Base-by-base conservation (phyloP, 2,888 invertebrate species). In the Tortricodes alternella region DNA sequence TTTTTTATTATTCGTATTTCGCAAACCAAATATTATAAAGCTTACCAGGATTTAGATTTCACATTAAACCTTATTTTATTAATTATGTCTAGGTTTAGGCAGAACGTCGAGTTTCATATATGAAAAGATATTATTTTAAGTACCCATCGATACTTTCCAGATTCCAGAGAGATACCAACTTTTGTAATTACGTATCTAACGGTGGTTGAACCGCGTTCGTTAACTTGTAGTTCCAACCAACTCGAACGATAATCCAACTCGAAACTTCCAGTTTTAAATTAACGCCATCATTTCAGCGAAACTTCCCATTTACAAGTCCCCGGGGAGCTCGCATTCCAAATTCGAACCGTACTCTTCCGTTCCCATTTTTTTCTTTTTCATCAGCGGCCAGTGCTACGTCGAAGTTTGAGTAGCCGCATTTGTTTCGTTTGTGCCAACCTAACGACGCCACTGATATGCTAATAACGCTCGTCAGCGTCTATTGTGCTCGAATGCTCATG, bases 371-470 rank as follows among this genome's bases (percentile, higher is more conserved):
- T 53, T 52, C 15, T 44, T 57, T 58, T 61, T 62, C 13, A 55
- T 51, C 37, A 62, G 52, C n/a, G 19, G 39, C 49, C 38, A 57
- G 50, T 53, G 29, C 35, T 46, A 46, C 58, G 51, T 58, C 64
- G 62, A 64, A 66, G 62, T 63, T 62, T 58, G 49, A 58, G 55
- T 60, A 59, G 46, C 21, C 35, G 38, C 55, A 37, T 68, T 68
- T 71, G 66, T 73, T 74, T 66, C 66, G 64, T 73, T 70, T 60
- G 66, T 62, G 60, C 49, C 64, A 61, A 60, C 66, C 72, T 78
- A 76, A 80, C 73, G 72, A 76, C 68, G 71, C 74, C 69, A 76
- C 73, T 76, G 80, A 78, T 79, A 80, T 81, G 83, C 76, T 81
- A 82, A 80, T 80, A 70, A 62, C 53, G 66, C 70, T 85, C 81